Evolutionary conservation across 2,888 invertebrate species (phyloP), one percentile per base, ranked within the genome.

Genomic region (Eupithecia subumbrata): DNA sequence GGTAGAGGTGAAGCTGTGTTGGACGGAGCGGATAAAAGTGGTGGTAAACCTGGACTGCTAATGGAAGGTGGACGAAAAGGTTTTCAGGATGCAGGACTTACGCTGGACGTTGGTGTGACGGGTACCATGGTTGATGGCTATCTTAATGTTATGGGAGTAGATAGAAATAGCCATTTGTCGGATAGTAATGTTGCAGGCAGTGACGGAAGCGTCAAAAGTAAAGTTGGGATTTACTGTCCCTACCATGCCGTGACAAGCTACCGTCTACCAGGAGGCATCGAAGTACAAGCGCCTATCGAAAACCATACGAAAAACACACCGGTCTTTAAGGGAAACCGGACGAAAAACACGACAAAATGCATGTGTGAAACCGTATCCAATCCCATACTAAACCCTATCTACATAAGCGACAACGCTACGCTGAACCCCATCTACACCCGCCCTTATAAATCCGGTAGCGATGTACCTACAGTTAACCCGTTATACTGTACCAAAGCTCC

Each of bases 391-490:
- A 52, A 52, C n/a, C 52, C 52, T 5, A 52, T 52, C 52, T 52
- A 52, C n/a, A 9, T 30, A 30, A 63, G 30, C 30, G 30, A 70
- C 30, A 34, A 48, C 9, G 69, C 69, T n/a, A 52, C n/a, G n/a
- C 52, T 56, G 7, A 52, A 52, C n/a, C 52, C 52, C 8, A 52
- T 52, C n/a, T 52, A 52, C 52, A 9, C n/a, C 56, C 52, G 52
- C 8, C 11, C 56, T 22, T 56, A 22, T 22, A 56, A 56, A 56
- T 56, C 56, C 56, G 12, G 56, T n/a, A 56, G 56, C 34, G 66
- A 34, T 11, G 37, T n/a, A 1, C 64, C 72, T n/a, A 72, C 72
- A 30, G 22, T 16, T 25, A 76, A 76, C 30, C 73, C 73, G 14
- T 34, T 76, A 0, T 76, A 76, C 69, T 45, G 64, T 22, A 56